phyloP scores from a whole-genome alignment of 2,888 invertebrate species.

The Tetragonisca angustula region DNA sequence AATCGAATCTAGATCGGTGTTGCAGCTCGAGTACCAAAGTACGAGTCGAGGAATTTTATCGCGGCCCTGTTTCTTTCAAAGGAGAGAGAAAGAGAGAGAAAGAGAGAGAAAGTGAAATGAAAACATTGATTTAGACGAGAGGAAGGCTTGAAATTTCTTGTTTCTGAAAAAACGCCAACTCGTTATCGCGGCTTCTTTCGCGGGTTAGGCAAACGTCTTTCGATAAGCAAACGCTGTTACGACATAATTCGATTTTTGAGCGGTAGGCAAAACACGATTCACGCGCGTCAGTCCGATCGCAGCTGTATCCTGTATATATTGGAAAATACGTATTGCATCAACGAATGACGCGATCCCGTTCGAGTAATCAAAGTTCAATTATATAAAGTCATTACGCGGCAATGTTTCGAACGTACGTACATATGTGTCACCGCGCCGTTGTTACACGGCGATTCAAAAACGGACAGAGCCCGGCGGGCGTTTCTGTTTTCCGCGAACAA shows the following conservation, averaged over 20 bases:
- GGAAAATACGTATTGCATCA: conserved; percentile 43
- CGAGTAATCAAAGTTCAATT: conserved; percentile 49
- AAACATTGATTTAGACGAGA: neutral
- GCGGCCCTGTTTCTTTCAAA: neutral
- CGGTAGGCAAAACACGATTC: neutral
- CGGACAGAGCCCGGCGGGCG: neutral
- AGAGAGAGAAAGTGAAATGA: no score
- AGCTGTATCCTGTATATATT: neutral
- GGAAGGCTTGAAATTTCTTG: neutral
- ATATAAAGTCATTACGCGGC: conserved; percentile 29
- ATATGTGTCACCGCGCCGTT: neutral
- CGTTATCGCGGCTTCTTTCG: neutral
- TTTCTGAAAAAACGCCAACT: no score
- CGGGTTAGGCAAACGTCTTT: neutral
- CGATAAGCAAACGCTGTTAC: neutral
- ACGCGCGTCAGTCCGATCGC: neutral
- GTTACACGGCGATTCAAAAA: conserved; percentile 3
- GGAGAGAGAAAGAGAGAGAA: no score
- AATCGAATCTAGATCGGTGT: neutral
- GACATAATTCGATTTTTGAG: conserved; percentile 13
- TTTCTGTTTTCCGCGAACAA: neutral
- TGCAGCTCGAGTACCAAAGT: neutral
- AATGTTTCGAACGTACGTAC: conserved; percentile 2
- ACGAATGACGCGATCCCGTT: conserved; percentile 7
- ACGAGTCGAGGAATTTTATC: neutral